Percentiles rank a stretch among this genome's conserved stretches.
Conservation (phyloP, 2,113 vertebrate genomes). For the Forbesichthys papilliferus region DNA sequence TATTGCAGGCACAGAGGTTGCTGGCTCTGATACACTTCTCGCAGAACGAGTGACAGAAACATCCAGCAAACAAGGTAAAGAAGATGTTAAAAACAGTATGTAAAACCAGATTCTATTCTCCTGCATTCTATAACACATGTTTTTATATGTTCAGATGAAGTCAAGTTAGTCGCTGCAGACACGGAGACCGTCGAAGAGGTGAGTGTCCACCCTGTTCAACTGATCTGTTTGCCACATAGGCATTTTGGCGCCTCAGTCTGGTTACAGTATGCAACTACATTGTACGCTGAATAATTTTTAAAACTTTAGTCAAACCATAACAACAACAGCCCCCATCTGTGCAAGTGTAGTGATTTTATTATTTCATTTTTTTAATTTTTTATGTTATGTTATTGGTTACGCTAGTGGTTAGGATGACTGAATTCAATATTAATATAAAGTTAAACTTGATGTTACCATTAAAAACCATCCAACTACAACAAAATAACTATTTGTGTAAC, state of each 20-base stretch:
- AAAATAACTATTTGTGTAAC: background rate
- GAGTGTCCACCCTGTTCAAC: conserved; percentile 1
- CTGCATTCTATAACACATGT: background rate
- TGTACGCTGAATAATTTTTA: too few relatives aligned
- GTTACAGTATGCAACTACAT: too few relatives aligned
- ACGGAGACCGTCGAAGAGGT: conserved; percentile 23
- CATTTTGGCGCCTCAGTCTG: background rate
- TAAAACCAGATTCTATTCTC: background rate
- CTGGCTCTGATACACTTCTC: background rate
- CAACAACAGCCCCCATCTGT: too few relatives aligned
- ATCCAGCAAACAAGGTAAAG: conserved; percentile 32
- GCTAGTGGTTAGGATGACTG: too few relatives aligned
- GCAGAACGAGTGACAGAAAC: conserved; percentile 15
- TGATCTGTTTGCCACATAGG: background rate
- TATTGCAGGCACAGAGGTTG: background rate
- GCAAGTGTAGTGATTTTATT: too few relatives aligned
- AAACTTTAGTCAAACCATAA: too few relatives aligned
- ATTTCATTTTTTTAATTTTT: too few relatives aligned
- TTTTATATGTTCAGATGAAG: conserved; percentile 38
- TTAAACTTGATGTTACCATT: too few relatives aligned
- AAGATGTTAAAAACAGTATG: background rate
- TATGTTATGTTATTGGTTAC: too few relatives aligned
- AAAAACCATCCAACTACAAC: too few relatives aligned
- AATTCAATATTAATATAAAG: too few relatives aligned
- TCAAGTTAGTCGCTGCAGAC: conserved; percentile 12